phyloP scores from a whole-genome alignment of 2,888 invertebrate genomes.

The Synanthedon andrenaeformis region DNA sequence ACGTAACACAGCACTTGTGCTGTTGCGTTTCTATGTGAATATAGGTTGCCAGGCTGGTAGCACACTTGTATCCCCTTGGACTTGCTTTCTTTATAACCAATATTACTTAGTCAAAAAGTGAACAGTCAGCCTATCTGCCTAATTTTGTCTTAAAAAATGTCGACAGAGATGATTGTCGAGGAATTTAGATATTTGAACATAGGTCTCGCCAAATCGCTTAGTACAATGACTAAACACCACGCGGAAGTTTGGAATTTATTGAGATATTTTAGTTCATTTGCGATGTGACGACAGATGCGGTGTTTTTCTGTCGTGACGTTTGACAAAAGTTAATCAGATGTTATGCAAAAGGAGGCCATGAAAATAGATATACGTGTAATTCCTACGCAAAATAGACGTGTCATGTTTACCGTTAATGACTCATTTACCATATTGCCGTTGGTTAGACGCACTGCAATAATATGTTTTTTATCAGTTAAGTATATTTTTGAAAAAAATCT shows the following conservation, averaged over 20 bases:
- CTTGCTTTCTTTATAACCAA: no score
- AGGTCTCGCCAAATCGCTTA: not conserved
- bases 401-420: not conserved
- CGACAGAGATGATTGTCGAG: no score
- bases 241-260: slow-evolving; percentile 39
- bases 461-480: slow-evolving; percentile 16
- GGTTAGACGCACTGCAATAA: not conserved
- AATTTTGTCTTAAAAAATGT: no score
- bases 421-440: not conserved
- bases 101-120: no score
- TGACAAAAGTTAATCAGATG: slow-evolving; percentile 12
- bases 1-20: no score
- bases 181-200: no score
- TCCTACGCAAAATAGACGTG: not conserved
- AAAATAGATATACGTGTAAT: not conserved
- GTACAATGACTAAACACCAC: not conserved
- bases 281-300: slow-evolving; percentile 12
- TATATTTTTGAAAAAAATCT: slow-evolving; percentile 14
- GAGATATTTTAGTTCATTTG: slow-evolving; percentile 24
- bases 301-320: slow-evolving; percentile 26
- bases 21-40: no score
- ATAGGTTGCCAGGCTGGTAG: no score
- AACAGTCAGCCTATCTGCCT: no score
- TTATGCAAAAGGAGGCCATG: slow-evolving; percentile 35
- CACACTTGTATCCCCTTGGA: no score